Percentiles rank a stretch among this genome's conserved stretches.
Evolutionary conservation across 2,888 invertebrate genomes (phyloP).

Genomic region (Drosophila peninsularis): DNA sequence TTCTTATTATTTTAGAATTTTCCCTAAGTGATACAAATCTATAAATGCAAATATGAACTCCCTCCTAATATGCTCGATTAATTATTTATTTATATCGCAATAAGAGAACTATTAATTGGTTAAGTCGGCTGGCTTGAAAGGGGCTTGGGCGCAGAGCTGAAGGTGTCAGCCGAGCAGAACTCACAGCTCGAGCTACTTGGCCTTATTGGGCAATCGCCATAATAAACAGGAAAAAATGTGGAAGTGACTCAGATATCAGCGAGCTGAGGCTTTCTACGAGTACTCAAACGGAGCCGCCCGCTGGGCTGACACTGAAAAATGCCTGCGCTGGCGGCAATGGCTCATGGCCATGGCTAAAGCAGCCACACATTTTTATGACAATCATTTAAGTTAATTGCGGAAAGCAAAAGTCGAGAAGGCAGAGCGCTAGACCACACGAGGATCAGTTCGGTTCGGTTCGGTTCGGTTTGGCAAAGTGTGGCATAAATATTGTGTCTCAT

Average conservation of each 20-base stretch:
- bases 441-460: constrained; percentile 6
- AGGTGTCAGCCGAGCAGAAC: not conserved
- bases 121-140: not conserved
- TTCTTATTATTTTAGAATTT: not conserved
- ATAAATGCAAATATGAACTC: not conserved
- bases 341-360: constrained; percentile 23
- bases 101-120: constrained; percentile 1
- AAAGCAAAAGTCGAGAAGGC: constrained; percentile 42
- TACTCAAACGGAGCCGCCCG: constrained; percentile 72
- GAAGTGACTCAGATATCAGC: constrained; percentile 61
- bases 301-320: constrained; percentile 78
- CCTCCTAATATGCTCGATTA: not conserved
- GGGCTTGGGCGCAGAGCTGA: not conserved
- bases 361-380: constrained; percentile 73
- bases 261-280: constrained; percentile 33
- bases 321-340: constrained; percentile 42
- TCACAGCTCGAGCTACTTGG: not conserved
- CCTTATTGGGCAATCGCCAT: constrained; percentile 67
- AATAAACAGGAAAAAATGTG: constrained; percentile 53
- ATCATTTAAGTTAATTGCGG: constrained; percentile 79
- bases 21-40: not conserved
- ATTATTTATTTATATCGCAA: not conserved
- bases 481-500: constrained; percentile 75
- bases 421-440: constrained; percentile 59
- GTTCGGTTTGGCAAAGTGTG: constrained; percentile 57